Evolutionary conservation across 2,888 invertebrate species (phyloP), one percentile per base, ranked within the genome.

Genomic region (Coleophora deauratella): DNA sequence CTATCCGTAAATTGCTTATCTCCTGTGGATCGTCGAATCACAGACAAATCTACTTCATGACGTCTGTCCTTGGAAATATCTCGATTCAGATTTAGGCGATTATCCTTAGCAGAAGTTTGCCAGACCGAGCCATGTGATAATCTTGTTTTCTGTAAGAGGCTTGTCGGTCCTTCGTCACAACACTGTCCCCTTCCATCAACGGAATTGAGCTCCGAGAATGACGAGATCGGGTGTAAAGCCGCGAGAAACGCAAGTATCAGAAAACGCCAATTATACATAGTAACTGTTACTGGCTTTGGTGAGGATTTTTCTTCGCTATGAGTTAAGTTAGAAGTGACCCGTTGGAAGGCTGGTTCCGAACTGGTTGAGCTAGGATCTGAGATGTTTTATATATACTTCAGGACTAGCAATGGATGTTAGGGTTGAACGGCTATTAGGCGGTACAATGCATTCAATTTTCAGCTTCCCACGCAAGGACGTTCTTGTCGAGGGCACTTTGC

Each of bases 251-350:
- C 73, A 64, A 81, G 65, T 50, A 85, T 65, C 51, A 77, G 68
- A 59, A 82, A 76, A 78, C 72, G 68, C 81, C 82, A 80, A 71
- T 75, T 76, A 82, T 82, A 68, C 85, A 85, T 85, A 82, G 75
- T 84, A 69, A 77, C 77, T 61, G 72, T 62, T 21, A 64, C 63
- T 58, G 66, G 54, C 50, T 48, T 58, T 51, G 40, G 37, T 37
- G 42, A 43, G 52, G 52, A 57, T 54, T 62, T 57, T 64, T 57
- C 51, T 60, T 63, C 51, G 57, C 57, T 56, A 57, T 35, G 44
- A 43, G 50, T 56, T 51, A 45, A 57, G 57, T 62, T 61, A 65
- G 62, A 65, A 71, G 72, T 64, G 46, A 50, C 61, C 69, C 66
- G 60, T 51, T 21, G 51, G 72, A 62, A 65, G 62, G 71, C 59